phyloP scores from a whole-genome alignment of 2,888 invertebrate genomes.

The Drosophila pseudotalamancana region DNA sequence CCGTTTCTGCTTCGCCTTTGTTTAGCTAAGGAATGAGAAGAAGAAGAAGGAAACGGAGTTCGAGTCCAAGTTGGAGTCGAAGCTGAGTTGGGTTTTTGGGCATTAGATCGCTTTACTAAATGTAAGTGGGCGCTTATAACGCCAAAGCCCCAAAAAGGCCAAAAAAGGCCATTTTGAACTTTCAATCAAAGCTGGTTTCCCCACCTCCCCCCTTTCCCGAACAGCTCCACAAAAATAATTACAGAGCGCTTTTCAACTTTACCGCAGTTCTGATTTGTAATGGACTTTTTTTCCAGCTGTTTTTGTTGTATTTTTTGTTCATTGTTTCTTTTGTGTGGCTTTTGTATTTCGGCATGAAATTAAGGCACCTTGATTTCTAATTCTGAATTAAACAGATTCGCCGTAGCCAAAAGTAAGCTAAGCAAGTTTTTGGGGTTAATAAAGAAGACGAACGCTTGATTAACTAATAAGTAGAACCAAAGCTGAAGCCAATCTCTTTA shows the following conservation, averaged over 20 bases:
- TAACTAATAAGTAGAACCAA: background rate
- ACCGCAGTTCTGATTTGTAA: slow-evolving; percentile 76
- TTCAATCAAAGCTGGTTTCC: slow-evolving; percentile 60
- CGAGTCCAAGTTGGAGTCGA: background rate
- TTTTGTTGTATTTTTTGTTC: background rate
- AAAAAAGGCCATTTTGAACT: slow-evolving; percentile 70
- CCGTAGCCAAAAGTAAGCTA: slow-evolving; percentile 14
- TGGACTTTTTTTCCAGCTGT: slow-evolving; percentile 37
- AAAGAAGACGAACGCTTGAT: background rate
- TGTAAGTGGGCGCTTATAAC: slow-evolving; percentile 49
- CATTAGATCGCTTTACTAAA: slow-evolving; percentile 59
- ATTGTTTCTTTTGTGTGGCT: slow-evolving; percentile 31
- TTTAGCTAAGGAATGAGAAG: slow-evolving; percentile 4
- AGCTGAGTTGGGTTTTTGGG: slow-evolving; percentile 37
- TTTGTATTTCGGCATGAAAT: slow-evolving; percentile 54
- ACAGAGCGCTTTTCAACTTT: slow-evolving; percentile 72
- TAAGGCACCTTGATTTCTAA: slow-evolving; percentile 56
- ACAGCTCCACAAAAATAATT: slow-evolving; percentile 46
- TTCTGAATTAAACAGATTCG: slow-evolving; percentile 9
- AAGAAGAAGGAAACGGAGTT: background rate
- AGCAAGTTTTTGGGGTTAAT: slow-evolving; percentile 2
- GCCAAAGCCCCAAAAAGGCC: slow-evolving; percentile 2
- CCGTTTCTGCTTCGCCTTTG: slow-evolving; percentile 29
- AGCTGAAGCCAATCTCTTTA: no score
- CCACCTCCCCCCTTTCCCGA: background rate